Evolutionary conservation across 2,797 vertebrate genomes (phyloP).

Genomic region (Chanos chanos): DNA sequence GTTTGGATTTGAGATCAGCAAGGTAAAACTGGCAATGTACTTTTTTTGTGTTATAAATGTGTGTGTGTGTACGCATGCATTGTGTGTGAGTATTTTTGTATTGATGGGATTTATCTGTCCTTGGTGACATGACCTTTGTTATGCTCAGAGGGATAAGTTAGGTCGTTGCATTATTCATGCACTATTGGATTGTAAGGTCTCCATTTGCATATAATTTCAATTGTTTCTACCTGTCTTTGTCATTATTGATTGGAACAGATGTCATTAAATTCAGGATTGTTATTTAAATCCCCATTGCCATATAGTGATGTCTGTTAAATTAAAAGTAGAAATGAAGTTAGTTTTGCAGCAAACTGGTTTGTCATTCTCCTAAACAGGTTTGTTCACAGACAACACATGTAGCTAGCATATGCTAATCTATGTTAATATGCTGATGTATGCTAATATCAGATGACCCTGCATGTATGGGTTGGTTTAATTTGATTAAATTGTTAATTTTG

Average conservation of each 20-base stretch:
- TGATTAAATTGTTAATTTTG: no score
- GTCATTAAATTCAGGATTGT: no score
- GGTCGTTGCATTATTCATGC: constrained; percentile 39
- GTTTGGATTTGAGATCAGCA: constrained; percentile 92
- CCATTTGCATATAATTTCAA: constrained; percentile 32
- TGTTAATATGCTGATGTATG: constrained; percentile 12
- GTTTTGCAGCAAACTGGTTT: no score
- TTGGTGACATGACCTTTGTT: constrained; percentile 34
- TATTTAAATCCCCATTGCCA: no score
- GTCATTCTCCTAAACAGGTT: no score
- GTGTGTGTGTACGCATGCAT: neutral
- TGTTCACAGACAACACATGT: no score
- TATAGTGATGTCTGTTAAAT: no score
- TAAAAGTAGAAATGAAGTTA: no score
- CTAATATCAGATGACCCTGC: constrained; percentile 1
- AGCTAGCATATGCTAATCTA: constrained; percentile 17
- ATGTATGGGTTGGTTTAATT: no score
- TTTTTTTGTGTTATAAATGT: neutral
- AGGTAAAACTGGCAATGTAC: constrained; percentile 63
- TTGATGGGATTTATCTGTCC: constrained; percentile 27
- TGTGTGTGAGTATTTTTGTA: constrained; percentile 11
- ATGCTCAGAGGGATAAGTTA: constrained; percentile 23
- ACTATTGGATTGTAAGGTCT: constrained; percentile 29
- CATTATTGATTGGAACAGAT: no score
- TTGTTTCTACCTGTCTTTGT: constrained; percentile 9